Conservation (phyloP, 2,888 invertebrate species). For the Brachyptera risi region DNA sequence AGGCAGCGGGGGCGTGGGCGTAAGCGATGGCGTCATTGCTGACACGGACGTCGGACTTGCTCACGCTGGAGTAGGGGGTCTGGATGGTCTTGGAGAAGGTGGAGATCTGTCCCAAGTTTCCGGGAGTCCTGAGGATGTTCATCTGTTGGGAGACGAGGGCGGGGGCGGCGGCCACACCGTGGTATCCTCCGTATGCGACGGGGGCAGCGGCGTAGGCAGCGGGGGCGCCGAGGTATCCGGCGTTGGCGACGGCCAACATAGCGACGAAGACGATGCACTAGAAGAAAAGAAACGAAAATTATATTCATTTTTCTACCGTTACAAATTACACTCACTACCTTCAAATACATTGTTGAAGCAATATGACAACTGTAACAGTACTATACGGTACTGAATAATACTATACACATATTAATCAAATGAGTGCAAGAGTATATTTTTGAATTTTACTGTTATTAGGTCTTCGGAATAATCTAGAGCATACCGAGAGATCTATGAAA, state of each 20-base stretch:
- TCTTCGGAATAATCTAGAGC: too few relatives aligned
- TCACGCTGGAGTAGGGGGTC: slow-evolving; percentile 67
- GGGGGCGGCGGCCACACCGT: slow-evolving; percentile 11
- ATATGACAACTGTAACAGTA: too few relatives aligned
- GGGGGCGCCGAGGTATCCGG: slow-evolving; percentile 29
- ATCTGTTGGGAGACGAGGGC: slow-evolving; percentile 51
- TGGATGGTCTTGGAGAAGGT: slow-evolving; percentile 66
- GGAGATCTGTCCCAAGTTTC: slow-evolving; percentile 61
- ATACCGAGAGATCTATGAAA: too few relatives aligned
- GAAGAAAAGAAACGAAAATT: not conserved
- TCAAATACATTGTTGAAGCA: too few relatives aligned
- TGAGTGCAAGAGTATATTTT: too few relatives aligned
- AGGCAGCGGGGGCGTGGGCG: slow-evolving; percentile 43
- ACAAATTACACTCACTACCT: too few relatives aligned
- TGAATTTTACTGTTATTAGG: too few relatives aligned
- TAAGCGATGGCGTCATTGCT: slow-evolving; percentile 47
- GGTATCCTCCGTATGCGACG: not conserved
- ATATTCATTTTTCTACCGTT: too few relatives aligned
- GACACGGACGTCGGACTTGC: slow-evolving; percentile 64
- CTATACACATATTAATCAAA: too few relatives aligned
- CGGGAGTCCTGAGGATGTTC: slow-evolving; percentile 58
- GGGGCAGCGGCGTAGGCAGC: slow-evolving; percentile 14
- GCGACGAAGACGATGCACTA: slow-evolving; percentile 17
- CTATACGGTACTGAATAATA: too few relatives aligned
- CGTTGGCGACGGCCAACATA: slow-evolving; percentile 17